These are phyloP conservation scores for Notolabrus celidotus DNA, from an alignment of 2,797 vertebrate species.

Conservation along the genomic window DNA sequence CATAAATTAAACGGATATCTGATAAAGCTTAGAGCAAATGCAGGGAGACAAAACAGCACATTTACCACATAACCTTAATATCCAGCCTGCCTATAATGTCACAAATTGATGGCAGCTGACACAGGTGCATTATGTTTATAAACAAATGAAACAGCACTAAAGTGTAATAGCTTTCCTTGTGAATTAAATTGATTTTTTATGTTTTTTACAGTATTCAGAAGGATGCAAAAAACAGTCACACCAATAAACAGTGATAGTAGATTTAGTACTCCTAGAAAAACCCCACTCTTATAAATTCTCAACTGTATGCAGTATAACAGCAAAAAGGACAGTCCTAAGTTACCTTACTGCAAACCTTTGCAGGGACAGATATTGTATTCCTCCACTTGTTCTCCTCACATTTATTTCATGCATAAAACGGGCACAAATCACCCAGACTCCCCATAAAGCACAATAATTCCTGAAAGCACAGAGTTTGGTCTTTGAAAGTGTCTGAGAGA, in stretches of 20 bases:
- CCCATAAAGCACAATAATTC: slow-evolving; percentile 66
- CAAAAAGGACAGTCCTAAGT: slow-evolving; percentile 23
- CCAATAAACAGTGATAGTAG: not conserved
- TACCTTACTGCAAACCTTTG: slow-evolving; percentile 50
- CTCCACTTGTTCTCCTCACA: slow-evolving; percentile 53
- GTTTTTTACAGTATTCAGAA: not conserved
- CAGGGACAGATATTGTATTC: slow-evolving; percentile 61
- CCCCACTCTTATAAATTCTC: slow-evolving; percentile 5
- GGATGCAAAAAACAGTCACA: not conserved
- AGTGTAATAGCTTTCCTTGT: slow-evolving; percentile 16
- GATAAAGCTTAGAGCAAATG: slow-evolving; percentile 54
- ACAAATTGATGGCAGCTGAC: slow-evolving; percentile 23
- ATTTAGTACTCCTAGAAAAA: not conserved
- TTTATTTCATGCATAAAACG: slow-evolving; percentile 61
- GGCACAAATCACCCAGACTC: slow-evolving; percentile 60
- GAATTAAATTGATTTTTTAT: slow-evolving; percentile 26
- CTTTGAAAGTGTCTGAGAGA: slow-evolving; percentile 74
- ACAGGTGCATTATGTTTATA: slow-evolving; percentile 32
- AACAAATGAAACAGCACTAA: slow-evolving; percentile 29
- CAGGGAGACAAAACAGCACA: slow-evolving; percentile 76
- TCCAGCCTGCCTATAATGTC: slow-evolving; percentile 38
- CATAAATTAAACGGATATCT: slow-evolving; percentile 73
- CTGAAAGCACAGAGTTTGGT: slow-evolving; percentile 76
- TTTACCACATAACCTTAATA: slow-evolving; percentile 25
- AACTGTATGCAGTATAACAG: not conserved